Base-by-base conservation (phyloP, 2,797 vertebrate genomes). In the Tenualosa thibaudeaui region DNA sequence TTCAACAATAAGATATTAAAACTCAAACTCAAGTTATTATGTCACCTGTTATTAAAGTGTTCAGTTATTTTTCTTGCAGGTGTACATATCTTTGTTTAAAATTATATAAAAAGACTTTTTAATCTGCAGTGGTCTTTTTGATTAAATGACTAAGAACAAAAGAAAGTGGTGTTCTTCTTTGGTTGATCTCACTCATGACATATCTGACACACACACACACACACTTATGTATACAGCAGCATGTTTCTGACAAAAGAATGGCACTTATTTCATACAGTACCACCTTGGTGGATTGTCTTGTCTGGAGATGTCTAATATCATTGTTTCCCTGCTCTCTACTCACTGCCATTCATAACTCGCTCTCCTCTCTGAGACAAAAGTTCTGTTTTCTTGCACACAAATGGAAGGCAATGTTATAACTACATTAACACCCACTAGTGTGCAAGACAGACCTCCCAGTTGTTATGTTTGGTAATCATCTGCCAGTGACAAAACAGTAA, bases 81-180 rank as follows among this genome's bases (percentile, higher is more conserved):
- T 78, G 71, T 46, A 78, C 71, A 78, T 78, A 78, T 9, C 19
- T 22, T 10, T 78, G 17, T 78, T 78, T 75, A 17, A 43, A 40
- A 46, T 78, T 71, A 71, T 37, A 78, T 78, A 46, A 19, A 19
- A 56, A 78, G 22, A 78, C 0, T 8, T 46, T 78, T 22, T 7
- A 9, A 78, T 46, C 71, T 78, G 71, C 15, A 46, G 71, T 78
- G 71, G 71, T 43, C 40, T 78, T 46, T 62, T 24, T 71, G 71
- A 78, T 78, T 78, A 78, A 78, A 78, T 78, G 40, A 46, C 71
- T 46, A 22, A 37, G 65, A 13, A 78, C 12, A 78, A 6, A 40
- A 31, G 17, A 78, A 46, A 43, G 40, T 71, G n/a, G 24, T 83
- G 82, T 83, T 37, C 53, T 54, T 82, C 81, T 56, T 56, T 78